Percentiles rank a stretch among this genome's conserved stretches.
These are phyloP conservation scores for Alcis repandata DNA, from an alignment of 2,888 invertebrate genomes.

Conservation along the genomic window DNA sequence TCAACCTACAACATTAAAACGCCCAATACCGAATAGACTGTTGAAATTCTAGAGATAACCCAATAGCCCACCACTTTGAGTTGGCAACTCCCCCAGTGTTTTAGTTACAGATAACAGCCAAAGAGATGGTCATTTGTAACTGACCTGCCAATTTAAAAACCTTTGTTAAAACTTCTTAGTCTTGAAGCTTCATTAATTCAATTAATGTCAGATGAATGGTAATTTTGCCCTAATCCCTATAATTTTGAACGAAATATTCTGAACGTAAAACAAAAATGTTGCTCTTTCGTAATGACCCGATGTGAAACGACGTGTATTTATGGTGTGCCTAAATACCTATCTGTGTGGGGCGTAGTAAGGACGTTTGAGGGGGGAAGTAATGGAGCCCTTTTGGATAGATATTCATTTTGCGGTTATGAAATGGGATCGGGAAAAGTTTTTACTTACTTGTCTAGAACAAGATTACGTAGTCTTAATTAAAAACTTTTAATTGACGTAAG, in stretches of 20 bases:
- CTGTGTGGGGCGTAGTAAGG: conserved; percentile 20
- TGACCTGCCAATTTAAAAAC: conserved; percentile 11
- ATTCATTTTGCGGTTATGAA: background rate
- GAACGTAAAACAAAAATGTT: conserved; percentile 40
- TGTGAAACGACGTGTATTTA: conserved; percentile 36
- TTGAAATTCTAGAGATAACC: background rate
- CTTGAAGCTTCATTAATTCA: conserved; percentile 7
- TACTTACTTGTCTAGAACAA: too few species aligned
- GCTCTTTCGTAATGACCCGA: conserved; percentile 36
- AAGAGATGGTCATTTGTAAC: background rate
- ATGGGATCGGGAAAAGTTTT: background rate
- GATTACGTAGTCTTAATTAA: too few species aligned
- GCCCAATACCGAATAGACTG: background rate
- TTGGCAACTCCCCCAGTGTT: conserved; percentile 1
- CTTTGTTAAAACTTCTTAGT: background rate
- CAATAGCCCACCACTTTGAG: background rate
- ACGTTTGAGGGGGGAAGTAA: background rate
- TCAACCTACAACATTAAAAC: background rate
- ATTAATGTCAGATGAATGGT: conserved; percentile 22
- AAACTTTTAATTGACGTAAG: too few species aligned
- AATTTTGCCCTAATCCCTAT: conserved; percentile 39
- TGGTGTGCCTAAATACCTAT: conserved; percentile 30
- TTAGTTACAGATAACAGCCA: background rate
- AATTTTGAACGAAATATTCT: conserved; percentile 40
- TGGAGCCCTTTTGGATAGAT: background rate